Evolutionary conservation across 2,888 invertebrate genomes (phyloP), one percentile per base, ranked within the genome.

Genomic region (Volucella inflata): DNA sequence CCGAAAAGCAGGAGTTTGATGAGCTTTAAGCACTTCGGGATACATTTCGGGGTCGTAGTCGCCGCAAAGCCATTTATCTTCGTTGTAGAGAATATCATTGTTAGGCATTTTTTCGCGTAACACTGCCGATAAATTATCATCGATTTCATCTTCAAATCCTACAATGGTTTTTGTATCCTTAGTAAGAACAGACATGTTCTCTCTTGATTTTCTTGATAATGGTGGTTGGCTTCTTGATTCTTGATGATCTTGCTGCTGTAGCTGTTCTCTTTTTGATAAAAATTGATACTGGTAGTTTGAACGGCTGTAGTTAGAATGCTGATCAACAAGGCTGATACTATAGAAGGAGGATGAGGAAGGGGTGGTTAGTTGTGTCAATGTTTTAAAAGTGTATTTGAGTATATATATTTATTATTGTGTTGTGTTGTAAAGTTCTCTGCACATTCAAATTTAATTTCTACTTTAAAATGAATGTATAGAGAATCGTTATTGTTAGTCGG

Each of bases 101-200:
- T 77, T 85, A 17, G 76, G 80, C 85, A 85, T 85, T 60, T 85
- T 85, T 72, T 85, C 85, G 1, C 85, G 85, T 10, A 85, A 12
- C 8, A 84, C 84, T 6, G 75, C 70, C 2, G 84, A 84, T 42
- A 85, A 40, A 57, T 81, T 68, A 38, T 77, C 72, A 0, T 62
- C 76, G 12, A 81, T 67, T 17, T 81, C 85, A 46, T 81, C 81
- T 38, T 77, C 81, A 30, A 68, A 71, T 10, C 16, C 8, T 9
- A 46, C 51, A 9, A 80, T 48, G 14, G 57, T 55, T 30, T 80
- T 85, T 4, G 75, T 8, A n/a, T 77, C 77, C 57, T 81, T 80
- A 9, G 67, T 67, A 8, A 77, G 38, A 10, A 81, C 51, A 0
- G 85, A 81, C 85, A 85, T 85, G 3, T 68, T 81, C 36, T 12